Evolutionary conservation across 1,140 invertebrate species (phyloP).

Genomic region (Apis mellifera): DNA sequence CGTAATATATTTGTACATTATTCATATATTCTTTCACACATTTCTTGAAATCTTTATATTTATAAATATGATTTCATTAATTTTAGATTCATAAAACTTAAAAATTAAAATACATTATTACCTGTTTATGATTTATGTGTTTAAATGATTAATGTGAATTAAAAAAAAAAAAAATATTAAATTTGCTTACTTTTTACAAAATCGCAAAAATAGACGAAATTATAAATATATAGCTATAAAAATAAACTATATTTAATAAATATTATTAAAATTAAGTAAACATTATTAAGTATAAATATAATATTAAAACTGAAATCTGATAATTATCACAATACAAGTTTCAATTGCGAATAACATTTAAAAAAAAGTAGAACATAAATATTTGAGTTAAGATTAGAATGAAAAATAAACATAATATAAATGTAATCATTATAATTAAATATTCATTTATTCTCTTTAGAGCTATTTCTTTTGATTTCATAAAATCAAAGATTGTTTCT

Average conservation of each 20-base stretch:
- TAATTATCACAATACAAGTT: constrained; percentile 33
- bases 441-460: constrained; percentile 84
- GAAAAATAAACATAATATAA: constrained; percentile 81
- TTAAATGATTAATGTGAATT: no score
- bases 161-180: not conserved
- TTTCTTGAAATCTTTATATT: constrained; percentile 45
- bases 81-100: constrained; percentile 39
- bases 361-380: constrained; percentile 24
- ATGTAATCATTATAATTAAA: constrained; percentile 85
- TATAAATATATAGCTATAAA: constrained; percentile 31
- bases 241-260: not conserved
- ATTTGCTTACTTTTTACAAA: constrained; percentile 48
- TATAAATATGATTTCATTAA: constrained; percentile 25
- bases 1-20: constrained; percentile 39
- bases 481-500: constrained; percentile 32
- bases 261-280: not conserved
- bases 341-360: constrained; percentile 17
- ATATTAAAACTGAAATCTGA: not conserved
- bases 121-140: no score
- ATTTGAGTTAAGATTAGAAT: constrained; percentile 48
- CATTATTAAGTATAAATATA: no score
- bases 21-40: constrained; percentile 1
- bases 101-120: not conserved
- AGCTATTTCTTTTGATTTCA: constrained; percentile 77
- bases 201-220: constrained; percentile 45